A percentile compares a stretch with the other conserved stretches of the same genome.
phyloP scores from a whole-genome alignment of 2,888 invertebrate genomes.

The Clitarchus hookeri region DNA sequence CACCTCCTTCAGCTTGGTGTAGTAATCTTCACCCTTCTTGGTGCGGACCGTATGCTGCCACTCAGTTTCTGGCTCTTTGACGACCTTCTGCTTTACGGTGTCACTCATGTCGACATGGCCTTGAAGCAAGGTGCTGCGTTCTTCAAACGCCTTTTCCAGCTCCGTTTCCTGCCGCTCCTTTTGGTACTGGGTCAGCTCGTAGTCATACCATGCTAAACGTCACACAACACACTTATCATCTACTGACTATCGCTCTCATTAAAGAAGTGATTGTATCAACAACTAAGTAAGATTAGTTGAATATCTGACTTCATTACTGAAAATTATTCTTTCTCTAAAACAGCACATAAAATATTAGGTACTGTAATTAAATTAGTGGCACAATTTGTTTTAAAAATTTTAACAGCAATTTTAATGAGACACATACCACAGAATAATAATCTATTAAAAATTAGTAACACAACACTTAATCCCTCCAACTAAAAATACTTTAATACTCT shows the following conservation, averaged over 20 bases:
- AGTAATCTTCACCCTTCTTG: constrained; percentile 78
- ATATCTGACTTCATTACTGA: too few species aligned
- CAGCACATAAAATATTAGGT: too few species aligned
- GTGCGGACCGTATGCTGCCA: constrained; percentile 86
- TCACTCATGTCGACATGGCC: constrained; percentile 66
- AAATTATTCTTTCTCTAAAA: too few species aligned
- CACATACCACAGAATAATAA: not conserved
- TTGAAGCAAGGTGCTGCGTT: constrained; percentile 70
- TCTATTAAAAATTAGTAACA: not conserved
- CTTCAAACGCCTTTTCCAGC: constrained; percentile 85
- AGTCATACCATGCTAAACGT: constrained; percentile 85
- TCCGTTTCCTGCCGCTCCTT: constrained; percentile 81
- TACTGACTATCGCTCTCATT: too few species aligned
- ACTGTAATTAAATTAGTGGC: too few species aligned
- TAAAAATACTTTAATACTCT: too few species aligned
- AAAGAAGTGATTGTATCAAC: too few species aligned
- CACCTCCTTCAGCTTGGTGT: constrained; percentile 74
- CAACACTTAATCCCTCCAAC: not conserved
- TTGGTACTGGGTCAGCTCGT: constrained; percentile 83
- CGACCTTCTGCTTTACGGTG: constrained; percentile 67
- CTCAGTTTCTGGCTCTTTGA: constrained; percentile 76
- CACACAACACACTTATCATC: constrained; percentile 23
- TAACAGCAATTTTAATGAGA: not conserved
- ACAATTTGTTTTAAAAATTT: not conserved
- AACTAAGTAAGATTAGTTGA: too few species aligned